Percentiles rank a stretch among this genome's conserved stretches.
phyloP scores from a whole-genome alignment of 2,113 vertebrate species.

The Canis aureus region DNA sequence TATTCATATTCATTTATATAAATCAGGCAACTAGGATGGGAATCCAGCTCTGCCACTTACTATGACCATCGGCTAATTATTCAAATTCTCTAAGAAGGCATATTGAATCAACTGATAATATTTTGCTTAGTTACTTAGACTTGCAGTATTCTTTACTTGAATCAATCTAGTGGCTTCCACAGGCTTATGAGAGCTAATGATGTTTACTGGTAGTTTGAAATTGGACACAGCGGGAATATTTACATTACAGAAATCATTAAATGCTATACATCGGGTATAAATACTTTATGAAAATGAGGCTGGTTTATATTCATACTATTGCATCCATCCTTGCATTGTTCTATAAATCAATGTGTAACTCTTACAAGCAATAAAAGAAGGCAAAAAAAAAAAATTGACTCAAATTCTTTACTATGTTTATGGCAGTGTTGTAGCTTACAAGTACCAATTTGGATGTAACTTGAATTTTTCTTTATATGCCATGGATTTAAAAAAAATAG shows the following conservation, averaged over 20 bases:
- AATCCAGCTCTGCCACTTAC: neutral
- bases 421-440: neutral
- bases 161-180: rapidly evolving
- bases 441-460: neutral
- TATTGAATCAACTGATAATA: neutral
- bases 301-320: neutral
- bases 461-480: neutral
- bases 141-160: neutral
- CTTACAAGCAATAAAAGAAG: neutral
- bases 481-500: neutral
- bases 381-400: neutral
- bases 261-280: neutral
- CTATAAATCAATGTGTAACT: neutral
- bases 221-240: neutral
- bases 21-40: neutral
- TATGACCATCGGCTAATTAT: neutral
- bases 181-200: neutral
- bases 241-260: neutral
- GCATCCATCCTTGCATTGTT: neutral
- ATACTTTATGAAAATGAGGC: neutral
- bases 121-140: neutral
- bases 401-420: neutral
- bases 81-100: neutral
- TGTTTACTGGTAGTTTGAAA: neutral
- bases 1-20: neutral